phyloP scores from a whole-genome alignment of 2,113 vertebrate species.

The Pelusios castaneus region DNA sequence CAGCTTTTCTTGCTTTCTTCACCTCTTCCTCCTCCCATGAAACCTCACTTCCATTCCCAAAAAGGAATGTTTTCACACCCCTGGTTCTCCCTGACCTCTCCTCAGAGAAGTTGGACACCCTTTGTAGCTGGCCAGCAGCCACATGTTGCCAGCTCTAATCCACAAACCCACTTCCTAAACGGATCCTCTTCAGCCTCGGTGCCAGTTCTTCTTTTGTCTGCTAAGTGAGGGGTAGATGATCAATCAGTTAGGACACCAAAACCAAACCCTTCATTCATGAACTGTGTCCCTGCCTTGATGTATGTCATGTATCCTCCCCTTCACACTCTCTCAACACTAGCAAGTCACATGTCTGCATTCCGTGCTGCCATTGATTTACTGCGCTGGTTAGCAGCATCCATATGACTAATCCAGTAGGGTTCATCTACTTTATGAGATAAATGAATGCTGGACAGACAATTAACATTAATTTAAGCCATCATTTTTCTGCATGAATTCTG shows the following conservation, averaged over 20 bases:
- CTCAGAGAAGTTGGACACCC: background rate
- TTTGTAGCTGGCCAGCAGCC: background rate
- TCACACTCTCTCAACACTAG: accelerated
- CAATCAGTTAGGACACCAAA: background rate
- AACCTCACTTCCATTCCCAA: background rate
- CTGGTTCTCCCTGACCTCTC: background rate
- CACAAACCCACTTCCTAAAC: background rate
- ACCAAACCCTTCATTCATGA: background rate
- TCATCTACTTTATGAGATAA: accelerated
- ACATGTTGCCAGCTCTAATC: background rate
- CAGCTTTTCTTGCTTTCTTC: background rate
- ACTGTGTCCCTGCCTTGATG: background rate
- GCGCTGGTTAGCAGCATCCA: background rate
- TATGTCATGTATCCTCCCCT: background rate
- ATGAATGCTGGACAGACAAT: background rate
- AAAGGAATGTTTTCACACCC: background rate
- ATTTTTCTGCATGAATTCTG: background rate
- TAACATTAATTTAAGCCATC: background rate
- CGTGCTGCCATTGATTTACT: background rate
- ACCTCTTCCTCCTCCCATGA: background rate
- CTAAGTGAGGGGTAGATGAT: background rate
- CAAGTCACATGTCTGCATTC: background rate
- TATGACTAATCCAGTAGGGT: background rate
- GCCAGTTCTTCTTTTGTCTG: background rate
- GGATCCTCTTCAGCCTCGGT: background rate